These are phyloP conservation scores for Trissonchulus latispiculum DNA, from an alignment of 2,888 invertebrate genomes.

Conservation along the genomic window DNA sequence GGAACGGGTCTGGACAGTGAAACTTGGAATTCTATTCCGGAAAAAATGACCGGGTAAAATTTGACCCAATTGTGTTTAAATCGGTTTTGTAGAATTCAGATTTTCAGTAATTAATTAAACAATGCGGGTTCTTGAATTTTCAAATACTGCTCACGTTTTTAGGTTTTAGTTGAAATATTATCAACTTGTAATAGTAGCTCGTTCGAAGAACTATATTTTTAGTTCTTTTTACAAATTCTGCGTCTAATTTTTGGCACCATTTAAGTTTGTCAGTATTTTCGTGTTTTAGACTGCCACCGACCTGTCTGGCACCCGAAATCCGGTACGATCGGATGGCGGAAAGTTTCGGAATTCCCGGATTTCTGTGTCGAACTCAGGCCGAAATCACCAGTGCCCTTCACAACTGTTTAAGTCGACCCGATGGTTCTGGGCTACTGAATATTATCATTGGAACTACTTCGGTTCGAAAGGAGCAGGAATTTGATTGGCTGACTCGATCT, in stretches of 20 bases:
- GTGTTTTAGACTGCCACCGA: conserved; percentile 70
- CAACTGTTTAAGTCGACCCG: conserved; percentile 56
- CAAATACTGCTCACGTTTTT: no score
- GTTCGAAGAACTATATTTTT: no score
- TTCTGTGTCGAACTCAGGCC: conserved; percentile 63
- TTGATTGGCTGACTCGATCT: conserved; percentile 81
- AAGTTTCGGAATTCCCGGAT: conserved; percentile 68
- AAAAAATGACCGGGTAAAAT: no score
- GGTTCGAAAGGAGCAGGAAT: conserved; percentile 75
- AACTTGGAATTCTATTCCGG: conserved; percentile 47
- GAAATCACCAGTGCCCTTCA: conserved; percentile 63
- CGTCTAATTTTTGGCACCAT: no score
- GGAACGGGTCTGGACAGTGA: conserved; percentile 73
- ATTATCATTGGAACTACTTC: conserved; percentile 74
- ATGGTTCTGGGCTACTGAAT: conserved; percentile 73
- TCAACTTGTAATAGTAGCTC: no score
- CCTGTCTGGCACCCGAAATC: conserved; percentile 63
- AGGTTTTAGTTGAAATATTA: no score
- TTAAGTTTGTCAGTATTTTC: no score
- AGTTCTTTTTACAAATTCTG: no score
- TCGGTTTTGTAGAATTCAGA: no score
- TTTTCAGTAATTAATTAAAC: no score
- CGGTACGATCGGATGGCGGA: conserved; percentile 79
- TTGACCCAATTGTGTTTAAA: no score
- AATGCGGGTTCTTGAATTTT: no score